Evolutionary conservation across 92 coral and sea anemone genomes (phyloP), one percentile per base, ranked within the genome.

Genomic region (Muricea muricata): DNA sequence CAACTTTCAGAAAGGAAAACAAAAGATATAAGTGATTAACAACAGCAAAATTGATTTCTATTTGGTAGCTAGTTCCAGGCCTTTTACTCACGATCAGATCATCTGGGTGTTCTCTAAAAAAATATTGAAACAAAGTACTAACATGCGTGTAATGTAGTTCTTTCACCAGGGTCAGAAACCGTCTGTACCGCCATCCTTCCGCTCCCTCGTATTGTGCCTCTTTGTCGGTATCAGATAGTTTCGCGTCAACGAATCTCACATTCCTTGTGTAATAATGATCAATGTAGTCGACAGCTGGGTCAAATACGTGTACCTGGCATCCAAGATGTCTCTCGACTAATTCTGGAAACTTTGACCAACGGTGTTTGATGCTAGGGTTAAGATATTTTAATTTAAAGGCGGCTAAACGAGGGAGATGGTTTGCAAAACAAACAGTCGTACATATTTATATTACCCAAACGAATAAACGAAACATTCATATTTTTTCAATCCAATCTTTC

Each of bases 321-420:
- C 80, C 80, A 21, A 75, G 80, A n/a, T 75, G 28, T 17, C 30
- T 50, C 23, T 75, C 65, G 15, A 50, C 80, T 24, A 1, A 1
- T 47, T 46, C 60, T 17, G 80, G 28, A 20, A 75, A 75, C n/a
- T 47, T 26, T 14, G 6, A 0, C 80, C 80, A 75, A 6, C 9
- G 14, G 39, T 75, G 65, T 21, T 75, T 75, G 65, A 75, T 75
- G 1, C 80, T 75, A n/a, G n/a, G n/a, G n/a, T n/a, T n/a, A n/a
- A n/a, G n/a, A n/a, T n/a, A n/a, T n/a, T n/a, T n/a, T n/a, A n/a
- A n/a, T n/a, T n/a, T n/a, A n/a, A n/a, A n/a, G n/a, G n/a, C n/a
- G n/a, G n/a, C n/a, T n/a, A n/a, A n/a, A n/a, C n/a, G n/a, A n/a
- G n/a, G n/a, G 31, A 10, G 46, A 42, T 13, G 26, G 40, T 14